phyloP scores from a whole-genome alignment of 2,113 vertebrate species.

The Rhabdomys dilectus region DNA sequence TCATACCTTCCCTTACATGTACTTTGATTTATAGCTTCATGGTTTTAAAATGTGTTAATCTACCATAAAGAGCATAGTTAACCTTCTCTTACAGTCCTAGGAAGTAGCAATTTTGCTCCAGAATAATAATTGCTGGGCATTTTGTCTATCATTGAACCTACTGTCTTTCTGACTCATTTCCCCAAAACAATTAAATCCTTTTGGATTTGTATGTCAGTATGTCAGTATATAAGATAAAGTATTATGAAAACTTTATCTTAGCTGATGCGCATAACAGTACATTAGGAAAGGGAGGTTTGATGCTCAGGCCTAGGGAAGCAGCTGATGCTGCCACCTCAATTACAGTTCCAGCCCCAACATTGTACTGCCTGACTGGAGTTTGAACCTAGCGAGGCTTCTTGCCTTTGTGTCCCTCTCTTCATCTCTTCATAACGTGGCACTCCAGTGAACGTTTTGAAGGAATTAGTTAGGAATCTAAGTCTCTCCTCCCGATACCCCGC shows the following conservation, averaged over 20 bases:
- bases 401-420: background rate
- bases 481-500: rapidly evolving
- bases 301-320: too few species aligned
- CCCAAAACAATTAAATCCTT: background rate
- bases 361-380: background rate
- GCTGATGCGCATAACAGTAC: background rate
- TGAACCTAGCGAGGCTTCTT: background rate
- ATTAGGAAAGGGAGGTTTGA: background rate
- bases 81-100: background rate
- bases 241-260: background rate
- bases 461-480: background rate
- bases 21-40: background rate
- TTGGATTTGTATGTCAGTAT: background rate
- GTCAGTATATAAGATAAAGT: too few species aligned
- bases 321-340: background rate
- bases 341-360: rapidly evolving
- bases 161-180: background rate
- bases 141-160: background rate
- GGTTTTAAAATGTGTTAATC: background rate
- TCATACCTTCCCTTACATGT: background rate
- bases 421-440: background rate
- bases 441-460: background rate
- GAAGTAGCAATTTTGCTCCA: background rate
- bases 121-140: background rate
- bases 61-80: background rate